Evolutionary conservation across 2,888 invertebrate genomes (phyloP).

Genomic region (Helicoverpa assulta): DNA sequence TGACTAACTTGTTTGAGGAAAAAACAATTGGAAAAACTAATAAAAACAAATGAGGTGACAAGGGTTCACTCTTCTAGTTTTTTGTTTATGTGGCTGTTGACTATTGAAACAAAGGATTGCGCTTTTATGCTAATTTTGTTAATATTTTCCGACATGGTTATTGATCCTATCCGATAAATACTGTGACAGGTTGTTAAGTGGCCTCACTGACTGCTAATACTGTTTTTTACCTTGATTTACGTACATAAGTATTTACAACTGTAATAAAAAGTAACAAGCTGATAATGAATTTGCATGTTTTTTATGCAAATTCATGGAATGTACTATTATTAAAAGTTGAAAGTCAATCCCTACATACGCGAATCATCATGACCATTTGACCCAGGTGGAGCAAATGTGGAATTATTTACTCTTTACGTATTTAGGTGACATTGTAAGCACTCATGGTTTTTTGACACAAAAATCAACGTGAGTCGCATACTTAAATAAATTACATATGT

Average conservation of each 20-base stretch:
- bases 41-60: constrained; percentile 52
- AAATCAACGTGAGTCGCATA: neutral
- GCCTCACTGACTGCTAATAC: neutral
- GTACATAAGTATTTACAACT: neutral
- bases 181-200: neutral
- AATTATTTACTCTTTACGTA: neutral
- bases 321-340: no score
- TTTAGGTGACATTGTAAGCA: neutral
- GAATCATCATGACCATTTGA: no score
- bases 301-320: neutral
- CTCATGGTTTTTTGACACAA: neutral
- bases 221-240: neutral
- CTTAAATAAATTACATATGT: neutral
- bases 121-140: neutral
- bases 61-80: constrained; percentile 28
- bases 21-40: constrained; percentile 49
- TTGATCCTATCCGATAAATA: neutral
- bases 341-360: no score
- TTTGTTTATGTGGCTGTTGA: constrained; percentile 30
- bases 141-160: neutral
- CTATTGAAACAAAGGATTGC: constrained; percentile 9
- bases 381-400: neutral
- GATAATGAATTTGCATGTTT: neutral
- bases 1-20: constrained; percentile 45
- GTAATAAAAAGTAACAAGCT: neutral